Percentiles rank a stretch among this genome's conserved stretches.
Conservation (phyloP, 2,888 invertebrate species). For the Sinelater perroti region DNA sequence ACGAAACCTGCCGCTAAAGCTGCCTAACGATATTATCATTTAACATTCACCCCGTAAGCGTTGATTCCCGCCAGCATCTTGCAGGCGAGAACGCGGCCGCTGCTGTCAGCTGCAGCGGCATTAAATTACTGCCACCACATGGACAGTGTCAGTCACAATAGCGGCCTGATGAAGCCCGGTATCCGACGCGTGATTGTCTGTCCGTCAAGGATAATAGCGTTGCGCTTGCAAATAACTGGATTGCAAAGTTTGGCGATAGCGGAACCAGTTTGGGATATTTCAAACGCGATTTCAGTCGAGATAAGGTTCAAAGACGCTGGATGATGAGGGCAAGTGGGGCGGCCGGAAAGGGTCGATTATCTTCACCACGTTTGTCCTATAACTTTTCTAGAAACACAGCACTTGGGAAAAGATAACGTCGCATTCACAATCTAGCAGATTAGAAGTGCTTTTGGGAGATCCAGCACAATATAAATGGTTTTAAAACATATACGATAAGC, state of each 20-base stretch:
- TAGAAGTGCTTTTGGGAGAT: no score
- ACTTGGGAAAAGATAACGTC: no score
- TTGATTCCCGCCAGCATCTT: background rate
- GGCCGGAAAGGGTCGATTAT: constrained; percentile 4
- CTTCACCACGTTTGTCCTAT: constrained; percentile 4
- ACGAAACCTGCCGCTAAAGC: constrained; percentile 9
- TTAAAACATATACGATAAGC: no score
- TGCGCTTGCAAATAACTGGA: constrained; percentile 11
- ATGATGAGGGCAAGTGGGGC: background rate
- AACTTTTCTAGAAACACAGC: constrained; percentile 2
- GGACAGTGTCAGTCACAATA: constrained; percentile 6
- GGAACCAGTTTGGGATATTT: background rate
- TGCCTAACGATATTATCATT: constrained; percentile 7
- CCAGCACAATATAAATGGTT: no score
- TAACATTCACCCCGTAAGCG: background rate
- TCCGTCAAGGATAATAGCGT: background rate
- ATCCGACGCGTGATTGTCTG: constrained; percentile 8
- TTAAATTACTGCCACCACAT: background rate
- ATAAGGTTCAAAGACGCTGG: constrained; percentile 6
- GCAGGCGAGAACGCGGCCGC: background rate
- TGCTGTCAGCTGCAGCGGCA: background rate
- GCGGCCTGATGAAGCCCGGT: background rate
- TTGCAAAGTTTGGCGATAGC: background rate
- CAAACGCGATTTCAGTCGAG: constrained; percentile 6
- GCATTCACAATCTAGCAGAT: no score